phyloP scores from a whole-genome alignment of 2,797 vertebrate genomes.

The Galago senegalensis region DNA sequence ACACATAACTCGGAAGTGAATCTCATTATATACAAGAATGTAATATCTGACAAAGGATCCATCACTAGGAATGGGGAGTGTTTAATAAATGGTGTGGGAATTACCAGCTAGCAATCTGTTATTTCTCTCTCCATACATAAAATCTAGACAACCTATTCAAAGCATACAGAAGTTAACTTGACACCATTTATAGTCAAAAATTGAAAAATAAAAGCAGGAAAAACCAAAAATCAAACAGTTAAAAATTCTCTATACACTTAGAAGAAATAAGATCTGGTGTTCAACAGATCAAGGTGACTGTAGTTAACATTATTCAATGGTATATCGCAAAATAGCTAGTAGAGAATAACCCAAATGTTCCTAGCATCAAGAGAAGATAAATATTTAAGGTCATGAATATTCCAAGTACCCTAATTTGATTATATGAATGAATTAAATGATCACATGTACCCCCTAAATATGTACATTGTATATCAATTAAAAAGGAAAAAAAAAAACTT shows the following conservation, averaged over 20 bases:
- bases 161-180: conserved; percentile 33
- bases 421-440: not conserved
- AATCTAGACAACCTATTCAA: not conserved
- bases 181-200: conserved; percentile 23
- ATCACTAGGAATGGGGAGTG: not conserved
- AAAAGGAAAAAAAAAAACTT: too few species aligned
- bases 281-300: not conserved
- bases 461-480: too few species aligned
- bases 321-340: not conserved
- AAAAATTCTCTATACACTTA: not conserved
- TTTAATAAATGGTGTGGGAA: conserved; percentile 6
- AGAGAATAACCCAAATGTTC: not conserved
- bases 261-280: not conserved
- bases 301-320: not conserved
- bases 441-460: not conserved
- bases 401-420: not conserved
- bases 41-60: not conserved
- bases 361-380: not conserved
- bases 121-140: not conserved
- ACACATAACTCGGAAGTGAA: conserved; percentile 22
- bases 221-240: conserved; percentile 18
- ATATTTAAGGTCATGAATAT: not conserved
- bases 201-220: not conserved
- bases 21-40: conserved; percentile 25
- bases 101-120: not conserved